A percentile compares a stretch with the other conserved stretches of the same genome.
Evolutionary conservation across 2,888 invertebrate species (phyloP).

Genomic region (Acrobasis consociella): DNA sequence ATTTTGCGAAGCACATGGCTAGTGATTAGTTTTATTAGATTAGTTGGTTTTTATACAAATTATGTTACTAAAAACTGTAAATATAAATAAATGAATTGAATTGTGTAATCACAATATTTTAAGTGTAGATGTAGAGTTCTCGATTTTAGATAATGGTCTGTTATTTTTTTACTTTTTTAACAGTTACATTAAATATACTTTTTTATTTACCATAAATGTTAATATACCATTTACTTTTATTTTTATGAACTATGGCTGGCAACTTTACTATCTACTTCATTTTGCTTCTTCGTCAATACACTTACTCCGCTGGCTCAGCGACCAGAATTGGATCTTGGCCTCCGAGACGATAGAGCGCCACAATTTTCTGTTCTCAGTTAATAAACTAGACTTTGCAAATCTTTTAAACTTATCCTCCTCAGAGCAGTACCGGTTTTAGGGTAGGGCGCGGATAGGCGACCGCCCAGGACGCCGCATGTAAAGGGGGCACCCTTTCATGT

Average conservation of each 20-base stretch:
- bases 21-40: constrained; percentile 78
- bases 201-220: constrained; percentile 22
- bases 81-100: constrained; percentile 51
- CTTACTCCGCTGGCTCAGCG: too few species aligned
- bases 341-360: too few species aligned
- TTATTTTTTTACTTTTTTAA: constrained; percentile 32
- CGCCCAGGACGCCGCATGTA: too few species aligned
- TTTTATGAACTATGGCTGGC: constrained; percentile 6
- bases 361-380: too few species aligned
- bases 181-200: constrained; percentile 25
- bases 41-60: constrained; percentile 60
- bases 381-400: too few species aligned
- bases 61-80: constrained; percentile 54
- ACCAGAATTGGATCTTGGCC: too few species aligned
- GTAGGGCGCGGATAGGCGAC: too few species aligned
- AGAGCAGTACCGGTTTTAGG: too few species aligned
- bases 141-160: constrained; percentile 33
- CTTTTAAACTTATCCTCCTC: too few species aligned
- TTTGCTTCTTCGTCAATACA: too few species aligned
- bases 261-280: too few species aligned
- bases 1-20: constrained; percentile 78
- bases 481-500: too few species aligned
- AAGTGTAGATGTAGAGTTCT: constrained; percentile 31
- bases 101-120: constrained; percentile 47
- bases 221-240: constrained; percentile 20